These are phyloP conservation scores for Onychomys leucogaster DNA, from an alignment of 2,797 vertebrate genomes.

Conservation along the genomic window DNA sequence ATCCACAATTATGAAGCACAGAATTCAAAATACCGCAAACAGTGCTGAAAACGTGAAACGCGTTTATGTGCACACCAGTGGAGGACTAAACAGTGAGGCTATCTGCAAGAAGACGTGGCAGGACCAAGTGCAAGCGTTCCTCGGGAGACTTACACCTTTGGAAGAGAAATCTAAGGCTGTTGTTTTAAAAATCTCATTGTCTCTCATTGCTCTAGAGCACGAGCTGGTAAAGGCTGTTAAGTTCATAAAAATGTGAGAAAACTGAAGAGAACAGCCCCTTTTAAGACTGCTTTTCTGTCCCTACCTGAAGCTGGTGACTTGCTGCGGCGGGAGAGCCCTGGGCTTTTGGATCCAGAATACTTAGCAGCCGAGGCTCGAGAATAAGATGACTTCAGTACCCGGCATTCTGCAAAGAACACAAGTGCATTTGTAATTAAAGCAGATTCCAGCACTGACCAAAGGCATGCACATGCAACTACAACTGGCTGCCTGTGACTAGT, in stretches of 20 bases:
- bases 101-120: constrained; percentile 29
- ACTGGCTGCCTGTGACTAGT: not conserved
- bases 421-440: not conserved
- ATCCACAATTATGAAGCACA: not conserved
- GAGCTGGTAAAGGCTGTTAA: not conserved
- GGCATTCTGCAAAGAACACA: constrained; percentile 91
- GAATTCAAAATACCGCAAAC: constrained; percentile 1
- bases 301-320: constrained; percentile 96
- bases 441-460: not conserved
- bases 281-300: not conserved
- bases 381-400: constrained; percentile 93
- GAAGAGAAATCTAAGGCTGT: not conserved
- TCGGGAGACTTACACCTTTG: not conserved
- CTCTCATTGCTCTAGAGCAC: not conserved
- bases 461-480: not conserved
- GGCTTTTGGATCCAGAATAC: constrained; percentile 91
- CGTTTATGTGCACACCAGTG: not conserved
- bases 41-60: not conserved
- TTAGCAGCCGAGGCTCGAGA: constrained; percentile 89
- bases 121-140: not conserved
- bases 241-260: not conserved
- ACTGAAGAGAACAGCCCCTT: not conserved
- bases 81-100: not conserved
- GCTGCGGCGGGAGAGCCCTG: constrained; percentile 92
- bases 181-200: not conserved